Evolutionary conservation across 2,113 vertebrate genomes (phyloP).

Genomic region (Mugil cephalus): DNA sequence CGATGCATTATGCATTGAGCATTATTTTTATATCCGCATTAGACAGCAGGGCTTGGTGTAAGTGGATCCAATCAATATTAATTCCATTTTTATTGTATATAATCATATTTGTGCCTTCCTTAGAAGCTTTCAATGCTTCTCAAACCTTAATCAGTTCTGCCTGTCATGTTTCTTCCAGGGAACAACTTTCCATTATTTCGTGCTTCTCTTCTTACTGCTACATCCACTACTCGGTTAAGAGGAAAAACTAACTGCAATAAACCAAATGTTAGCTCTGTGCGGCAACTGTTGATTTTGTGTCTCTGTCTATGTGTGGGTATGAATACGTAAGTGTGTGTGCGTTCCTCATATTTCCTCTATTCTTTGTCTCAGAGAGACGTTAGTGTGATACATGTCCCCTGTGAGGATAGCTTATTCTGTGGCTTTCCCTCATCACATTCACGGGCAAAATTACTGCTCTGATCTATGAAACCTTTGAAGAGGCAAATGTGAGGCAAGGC

Average conservation of each 20-base stretch:
- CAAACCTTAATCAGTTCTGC: neutral
- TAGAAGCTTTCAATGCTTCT: neutral
- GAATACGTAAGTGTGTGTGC: neutral
- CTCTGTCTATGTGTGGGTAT: neutral
- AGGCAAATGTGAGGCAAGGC: slow-evolving; percentile 13
- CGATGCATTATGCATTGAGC: too few relatives aligned
- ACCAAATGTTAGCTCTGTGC: neutral
- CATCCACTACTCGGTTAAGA: neutral
- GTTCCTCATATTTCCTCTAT: slow-evolving; percentile 4
- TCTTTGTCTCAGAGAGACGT: neutral
- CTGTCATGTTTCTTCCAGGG: neutral
- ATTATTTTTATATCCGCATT: neutral
- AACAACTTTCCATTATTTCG: neutral
- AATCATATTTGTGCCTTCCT: neutral
- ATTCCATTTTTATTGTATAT: neutral
- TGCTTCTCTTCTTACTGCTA: neutral
- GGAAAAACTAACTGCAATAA: neutral
- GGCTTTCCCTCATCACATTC: slow-evolving; percentile 10
- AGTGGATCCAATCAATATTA: neutral
- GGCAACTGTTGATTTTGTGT: neutral
- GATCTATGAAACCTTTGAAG: slow-evolving; percentile 33
- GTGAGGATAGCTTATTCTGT: slow-evolving; percentile 14
- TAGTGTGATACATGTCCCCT: slow-evolving; percentile 20
- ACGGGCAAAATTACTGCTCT: neutral
- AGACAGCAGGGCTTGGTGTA: neutral